A percentile compares a stretch with the other conserved stretches of the same genome.
Evolutionary conservation across 2,888 invertebrate genomes (phyloP).

Genomic region (Molanna angustata): DNA sequence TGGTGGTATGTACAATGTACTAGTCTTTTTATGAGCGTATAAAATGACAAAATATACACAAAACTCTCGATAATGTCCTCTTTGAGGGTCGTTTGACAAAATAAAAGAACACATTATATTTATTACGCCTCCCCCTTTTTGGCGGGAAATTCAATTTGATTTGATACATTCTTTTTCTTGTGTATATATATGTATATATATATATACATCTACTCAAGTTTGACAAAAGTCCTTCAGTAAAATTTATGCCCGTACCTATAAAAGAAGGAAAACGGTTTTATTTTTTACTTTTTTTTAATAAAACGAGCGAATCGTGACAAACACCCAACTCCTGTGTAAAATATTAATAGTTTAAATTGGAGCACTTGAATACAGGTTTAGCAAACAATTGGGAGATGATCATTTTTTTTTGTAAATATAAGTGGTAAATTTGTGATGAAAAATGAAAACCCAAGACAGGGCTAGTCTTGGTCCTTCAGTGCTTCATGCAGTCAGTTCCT

Average conservation of each 20-base stretch:
- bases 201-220: neutral
- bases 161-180: neutral
- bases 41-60: neutral
- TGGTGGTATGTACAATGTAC: too few species aligned
- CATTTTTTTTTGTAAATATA: too few species aligned
- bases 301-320: neutral
- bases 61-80: neutral
- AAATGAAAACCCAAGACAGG: too few species aligned
- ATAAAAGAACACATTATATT: neutral
- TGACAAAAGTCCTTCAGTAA: neutral
- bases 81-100: neutral
- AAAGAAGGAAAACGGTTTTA: neutral
- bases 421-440: too few species aligned
- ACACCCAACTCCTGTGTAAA: too few species aligned
- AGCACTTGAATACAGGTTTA: too few species aligned
- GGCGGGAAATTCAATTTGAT: neutral
- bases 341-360: too few species aligned
- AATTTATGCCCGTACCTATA: neutral
- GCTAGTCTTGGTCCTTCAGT: too few species aligned
- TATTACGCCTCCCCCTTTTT: neutral
- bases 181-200: too few species aligned
- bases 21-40: neutral
- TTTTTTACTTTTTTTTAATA: neutral
- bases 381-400: too few species aligned
- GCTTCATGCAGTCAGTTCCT: too few species aligned